Percentiles rank a stretch among this genome's conserved stretches.
phyloP scores from a whole-genome alignment of 2,797 vertebrate species.

The Babyrousa celebensis region DNA sequence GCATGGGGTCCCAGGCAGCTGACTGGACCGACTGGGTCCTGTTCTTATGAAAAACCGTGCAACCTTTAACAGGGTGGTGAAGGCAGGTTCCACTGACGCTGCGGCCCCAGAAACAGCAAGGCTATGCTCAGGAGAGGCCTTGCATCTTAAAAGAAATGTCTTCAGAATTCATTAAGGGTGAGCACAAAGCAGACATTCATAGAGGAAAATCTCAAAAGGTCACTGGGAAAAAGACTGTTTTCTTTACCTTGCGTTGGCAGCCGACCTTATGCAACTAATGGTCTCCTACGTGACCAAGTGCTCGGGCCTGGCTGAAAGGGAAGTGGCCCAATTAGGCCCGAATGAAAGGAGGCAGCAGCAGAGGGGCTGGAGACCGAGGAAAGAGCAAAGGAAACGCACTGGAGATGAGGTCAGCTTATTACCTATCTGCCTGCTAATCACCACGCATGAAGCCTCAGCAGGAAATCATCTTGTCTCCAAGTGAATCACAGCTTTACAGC shows the following conservation, averaged over 20 bases:
- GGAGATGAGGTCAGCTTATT: constrained; percentile 79
- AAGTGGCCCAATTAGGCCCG: constrained; percentile 80
- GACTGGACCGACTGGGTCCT: not conserved
- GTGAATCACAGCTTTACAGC: constrained; percentile 61
- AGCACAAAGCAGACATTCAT: constrained; percentile 80
- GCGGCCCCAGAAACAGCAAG: constrained; percentile 30
- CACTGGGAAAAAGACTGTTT: constrained; percentile 78
- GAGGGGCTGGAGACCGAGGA: constrained; percentile 27
- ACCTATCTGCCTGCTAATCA: constrained; percentile 80
- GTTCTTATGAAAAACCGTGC: not conserved
- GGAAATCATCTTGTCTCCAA: constrained; percentile 79
- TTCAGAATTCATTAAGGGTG: constrained; percentile 83
- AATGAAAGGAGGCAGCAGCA: constrained; percentile 64
- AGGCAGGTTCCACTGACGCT: too few species aligned
- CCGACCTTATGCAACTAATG: constrained; percentile 75
- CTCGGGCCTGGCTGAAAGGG: constrained; percentile 41
- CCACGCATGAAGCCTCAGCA: constrained; percentile 67
- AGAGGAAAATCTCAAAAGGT: constrained; percentile 86
- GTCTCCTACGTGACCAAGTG: constrained; percentile 41
- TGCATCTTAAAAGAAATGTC: constrained; percentile 81
- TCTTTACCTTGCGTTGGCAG: constrained; percentile 75
- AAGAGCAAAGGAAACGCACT: not conserved
- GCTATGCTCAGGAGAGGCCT: not conserved
- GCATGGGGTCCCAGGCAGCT: not conserved
- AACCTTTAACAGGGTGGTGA: not conserved